Percentiles rank a stretch among this genome's conserved stretches.
Conservation (phyloP, 2,113 vertebrate genomes). For the Ictalurus furcatus region DNA sequence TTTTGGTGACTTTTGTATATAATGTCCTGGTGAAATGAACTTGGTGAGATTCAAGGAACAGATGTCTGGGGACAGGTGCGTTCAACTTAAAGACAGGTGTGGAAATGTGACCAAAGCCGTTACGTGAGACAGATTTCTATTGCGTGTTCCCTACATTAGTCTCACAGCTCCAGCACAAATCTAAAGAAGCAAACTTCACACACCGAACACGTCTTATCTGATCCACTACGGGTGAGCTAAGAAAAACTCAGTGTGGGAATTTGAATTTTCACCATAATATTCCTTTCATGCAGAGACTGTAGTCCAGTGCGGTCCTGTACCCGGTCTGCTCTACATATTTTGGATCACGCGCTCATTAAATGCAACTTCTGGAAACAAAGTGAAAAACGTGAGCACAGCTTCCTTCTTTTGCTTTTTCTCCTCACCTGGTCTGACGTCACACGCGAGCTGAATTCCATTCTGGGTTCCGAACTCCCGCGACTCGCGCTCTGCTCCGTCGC, state of each 20-base stretch:
- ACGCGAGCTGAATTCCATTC: conserved; percentile 78
- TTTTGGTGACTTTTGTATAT: too few relatives aligned
- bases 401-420: background rate
- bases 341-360: background rate
- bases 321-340: background rate
- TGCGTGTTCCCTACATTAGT: background rate
- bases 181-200: background rate
- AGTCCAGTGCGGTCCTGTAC: background rate
- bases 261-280: background rate
- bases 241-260: background rate
- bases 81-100: too few relatives aligned
- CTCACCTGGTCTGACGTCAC: conserved; percentile 83
- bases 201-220: background rate
- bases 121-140: background rate
- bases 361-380: background rate
- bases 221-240: background rate
- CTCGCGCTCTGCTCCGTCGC: conserved; percentile 68
- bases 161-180: background rate
- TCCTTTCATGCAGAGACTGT: background rate
- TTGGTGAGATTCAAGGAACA: too few relatives aligned
- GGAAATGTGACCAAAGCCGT: too few relatives aligned
- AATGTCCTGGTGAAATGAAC: too few relatives aligned
- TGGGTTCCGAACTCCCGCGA: conserved; percentile 46
- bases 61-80: too few relatives aligned
- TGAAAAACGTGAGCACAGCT: background rate